These are phyloP conservation scores for Lithophane socia DNA, from an alignment of 2,888 invertebrate genomes.

Conservation along the genomic window DNA sequence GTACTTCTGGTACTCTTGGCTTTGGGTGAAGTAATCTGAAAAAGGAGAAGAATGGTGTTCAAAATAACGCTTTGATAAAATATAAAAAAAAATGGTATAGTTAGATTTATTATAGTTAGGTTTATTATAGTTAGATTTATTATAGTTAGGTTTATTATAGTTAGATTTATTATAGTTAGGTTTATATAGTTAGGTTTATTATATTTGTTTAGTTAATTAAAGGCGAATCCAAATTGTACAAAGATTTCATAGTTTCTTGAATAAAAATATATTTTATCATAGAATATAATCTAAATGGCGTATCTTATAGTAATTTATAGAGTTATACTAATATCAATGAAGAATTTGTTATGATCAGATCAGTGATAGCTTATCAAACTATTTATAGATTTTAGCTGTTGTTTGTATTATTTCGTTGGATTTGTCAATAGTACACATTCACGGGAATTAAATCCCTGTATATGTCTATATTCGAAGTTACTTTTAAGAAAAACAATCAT, in stretches of 20 bases:
- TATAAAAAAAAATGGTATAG: background rate
- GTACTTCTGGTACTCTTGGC: slow-evolving; percentile 82
- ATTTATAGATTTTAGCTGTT: background rate
- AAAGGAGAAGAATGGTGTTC: slow-evolving; percentile 56
- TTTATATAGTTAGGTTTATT: background rate
- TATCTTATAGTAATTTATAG: slow-evolving; percentile 13
- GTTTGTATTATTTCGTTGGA: slow-evolving; percentile 5
- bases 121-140: background rate
- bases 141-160: background rate
- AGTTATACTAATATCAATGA: background rate
- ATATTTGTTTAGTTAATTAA: background rate
- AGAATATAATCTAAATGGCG: background rate
- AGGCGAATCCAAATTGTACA: too few relatives aligned
- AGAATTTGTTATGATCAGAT: slow-evolving; percentile 16
- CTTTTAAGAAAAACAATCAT: background rate
- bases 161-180: background rate
- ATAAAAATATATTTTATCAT: background rate
- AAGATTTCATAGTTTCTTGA: background rate
- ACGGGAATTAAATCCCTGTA: background rate
- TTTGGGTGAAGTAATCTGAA: slow-evolving; percentile 86
- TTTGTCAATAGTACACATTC: background rate
- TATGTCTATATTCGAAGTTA: background rate
- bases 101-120: background rate
- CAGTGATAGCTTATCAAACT: slow-evolving; percentile 31
- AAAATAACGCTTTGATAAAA: background rate